Evolutionary conservation across 2,888 invertebrate species (phyloP).

Genomic region (Xylota segnis): DNA sequence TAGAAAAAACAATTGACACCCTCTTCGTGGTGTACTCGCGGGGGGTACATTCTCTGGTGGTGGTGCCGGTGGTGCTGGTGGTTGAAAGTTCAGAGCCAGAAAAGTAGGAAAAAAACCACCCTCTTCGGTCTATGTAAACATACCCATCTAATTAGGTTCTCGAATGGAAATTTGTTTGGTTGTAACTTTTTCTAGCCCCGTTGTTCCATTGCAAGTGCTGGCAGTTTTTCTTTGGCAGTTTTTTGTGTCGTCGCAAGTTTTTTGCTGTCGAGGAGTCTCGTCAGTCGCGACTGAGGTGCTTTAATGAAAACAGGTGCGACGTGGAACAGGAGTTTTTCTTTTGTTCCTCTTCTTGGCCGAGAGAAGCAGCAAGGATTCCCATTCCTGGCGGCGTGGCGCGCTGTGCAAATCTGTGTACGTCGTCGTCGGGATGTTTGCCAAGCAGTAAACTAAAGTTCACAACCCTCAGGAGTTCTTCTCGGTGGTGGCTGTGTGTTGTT

Average conservation of each 20-base stretch:
- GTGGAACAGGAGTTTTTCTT: slow-evolving; percentile 75
- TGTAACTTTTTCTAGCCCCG: slow-evolving; percentile 70
- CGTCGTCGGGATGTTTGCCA: slow-evolving; percentile 71
- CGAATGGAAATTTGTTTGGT: slow-evolving; percentile 76
- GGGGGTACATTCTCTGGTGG: slow-evolving; percentile 18
- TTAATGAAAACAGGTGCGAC: slow-evolving; percentile 82
- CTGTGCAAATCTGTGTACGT: slow-evolving; percentile 54
- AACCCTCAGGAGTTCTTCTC: slow-evolving; percentile 75
- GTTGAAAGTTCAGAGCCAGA: slow-evolving; percentile 64
- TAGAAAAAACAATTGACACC: slow-evolving; percentile 72
- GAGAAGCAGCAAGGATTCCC: slow-evolving; percentile 67
- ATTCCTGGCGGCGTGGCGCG: slow-evolving; percentile 45
- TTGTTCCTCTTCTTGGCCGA: slow-evolving; percentile 74
- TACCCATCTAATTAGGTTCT: slow-evolving; percentile 76
- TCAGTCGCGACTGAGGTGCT: slow-evolving; percentile 84
- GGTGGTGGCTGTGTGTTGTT: slow-evolving; percentile 39
- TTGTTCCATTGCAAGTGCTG: slow-evolving; percentile 67
- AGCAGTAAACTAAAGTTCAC: slow-evolving; percentile 76
- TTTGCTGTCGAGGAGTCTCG: slow-evolving; percentile 81
- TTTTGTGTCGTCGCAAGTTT: slow-evolving; percentile 76
- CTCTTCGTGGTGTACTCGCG: slow-evolving; percentile 58
- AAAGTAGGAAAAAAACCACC: slow-evolving; percentile 49
- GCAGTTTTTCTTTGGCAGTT: slow-evolving; percentile 75
- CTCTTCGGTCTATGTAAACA: slow-evolving; percentile 72
- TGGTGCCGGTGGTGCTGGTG: slow-evolving; percentile 12